Conservation (phyloP, 2,888 invertebrate genomes). For the Heteropelma amictum region DNA sequence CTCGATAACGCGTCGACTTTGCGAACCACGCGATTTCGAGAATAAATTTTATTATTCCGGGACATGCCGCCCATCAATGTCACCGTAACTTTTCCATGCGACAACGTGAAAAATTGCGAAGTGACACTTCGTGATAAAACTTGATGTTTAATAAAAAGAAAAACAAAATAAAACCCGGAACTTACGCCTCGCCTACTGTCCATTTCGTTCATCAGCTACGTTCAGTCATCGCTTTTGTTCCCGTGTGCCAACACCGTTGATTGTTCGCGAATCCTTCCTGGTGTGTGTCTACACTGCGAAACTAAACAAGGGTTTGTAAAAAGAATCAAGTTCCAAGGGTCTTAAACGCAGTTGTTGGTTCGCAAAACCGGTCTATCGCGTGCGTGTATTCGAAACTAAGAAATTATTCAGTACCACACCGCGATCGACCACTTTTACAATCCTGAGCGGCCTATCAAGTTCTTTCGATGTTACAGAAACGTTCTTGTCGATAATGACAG, state of each 20-base stretch:
- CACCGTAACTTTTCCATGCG: background rate
- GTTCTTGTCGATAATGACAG: too few relatives aligned
- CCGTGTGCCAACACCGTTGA: background rate
- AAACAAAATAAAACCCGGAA: background rate
- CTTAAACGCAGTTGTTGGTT: too few relatives aligned
- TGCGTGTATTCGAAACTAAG: constrained; percentile 1
- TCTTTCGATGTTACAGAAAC: too few relatives aligned
- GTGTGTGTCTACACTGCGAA: background rate
- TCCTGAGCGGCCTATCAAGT: background rate
- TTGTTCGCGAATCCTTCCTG: too few relatives aligned
- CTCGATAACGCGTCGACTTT: background rate
- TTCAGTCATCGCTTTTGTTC: background rate
- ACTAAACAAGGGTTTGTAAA: background rate
- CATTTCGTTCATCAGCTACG: background rate
- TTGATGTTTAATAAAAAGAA: background rate
- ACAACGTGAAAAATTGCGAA: background rate
- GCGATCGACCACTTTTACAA: constrained; percentile 27
- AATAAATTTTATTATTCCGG: background rate
- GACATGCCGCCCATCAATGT: background rate
- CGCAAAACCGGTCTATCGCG: constrained; percentile 16
- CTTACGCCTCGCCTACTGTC: background rate
- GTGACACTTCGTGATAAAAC: constrained; percentile 14
- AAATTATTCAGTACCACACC: constrained; percentile 36
- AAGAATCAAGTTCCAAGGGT: too few relatives aligned
- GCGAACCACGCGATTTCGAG: background rate